A percentile compares a stretch with the other conserved stretches of the same genome.
These are phyloP conservation scores for Strigops habroptila DNA, from an alignment of 2,113 vertebrate species.

Conservation along the genomic window DNA sequence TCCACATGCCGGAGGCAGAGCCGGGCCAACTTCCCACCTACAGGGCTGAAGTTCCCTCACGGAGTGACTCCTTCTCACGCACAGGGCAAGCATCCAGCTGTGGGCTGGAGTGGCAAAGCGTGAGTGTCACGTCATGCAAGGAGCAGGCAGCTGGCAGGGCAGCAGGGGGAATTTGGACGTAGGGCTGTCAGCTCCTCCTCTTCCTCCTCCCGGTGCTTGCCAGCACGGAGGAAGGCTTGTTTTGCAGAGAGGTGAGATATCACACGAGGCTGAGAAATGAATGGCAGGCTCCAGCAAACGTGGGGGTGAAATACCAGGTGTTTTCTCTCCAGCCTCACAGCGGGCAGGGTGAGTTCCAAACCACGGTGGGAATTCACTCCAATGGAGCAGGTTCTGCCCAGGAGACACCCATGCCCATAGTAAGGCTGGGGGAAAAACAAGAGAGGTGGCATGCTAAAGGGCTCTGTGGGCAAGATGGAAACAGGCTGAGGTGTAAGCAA, in stretches of 20 bases:
- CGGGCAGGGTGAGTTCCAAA: background rate
- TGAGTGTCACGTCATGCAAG: background rate
- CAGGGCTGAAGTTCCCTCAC: background rate
- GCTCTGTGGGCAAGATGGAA: background rate
- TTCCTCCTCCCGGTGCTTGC: constrained; percentile 1
- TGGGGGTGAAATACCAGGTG: background rate
- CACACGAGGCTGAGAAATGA: background rate
- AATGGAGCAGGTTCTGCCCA: background rate
- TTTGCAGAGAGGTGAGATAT: constrained; percentile 44
- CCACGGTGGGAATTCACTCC: background rate
- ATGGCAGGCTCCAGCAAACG: background rate
- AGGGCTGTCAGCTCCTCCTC: constrained; percentile 38
- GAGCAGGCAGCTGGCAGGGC: constrained; percentile 38
- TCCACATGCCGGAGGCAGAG: background rate
- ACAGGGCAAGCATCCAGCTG: background rate
- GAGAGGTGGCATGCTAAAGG: background rate
- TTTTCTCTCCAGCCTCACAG: background rate
- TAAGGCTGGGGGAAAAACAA: background rate
- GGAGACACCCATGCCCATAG: background rate
- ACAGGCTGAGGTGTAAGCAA: background rate
- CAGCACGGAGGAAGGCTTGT: constrained; percentile 34
- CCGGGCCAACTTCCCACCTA: background rate
- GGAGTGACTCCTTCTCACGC: background rate
- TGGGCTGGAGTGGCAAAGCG: background rate
- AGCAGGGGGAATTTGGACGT: constrained; percentile 3